phyloP scores from a whole-genome alignment of 2,113 vertebrate genomes.

The Strix uralensis region DNA sequence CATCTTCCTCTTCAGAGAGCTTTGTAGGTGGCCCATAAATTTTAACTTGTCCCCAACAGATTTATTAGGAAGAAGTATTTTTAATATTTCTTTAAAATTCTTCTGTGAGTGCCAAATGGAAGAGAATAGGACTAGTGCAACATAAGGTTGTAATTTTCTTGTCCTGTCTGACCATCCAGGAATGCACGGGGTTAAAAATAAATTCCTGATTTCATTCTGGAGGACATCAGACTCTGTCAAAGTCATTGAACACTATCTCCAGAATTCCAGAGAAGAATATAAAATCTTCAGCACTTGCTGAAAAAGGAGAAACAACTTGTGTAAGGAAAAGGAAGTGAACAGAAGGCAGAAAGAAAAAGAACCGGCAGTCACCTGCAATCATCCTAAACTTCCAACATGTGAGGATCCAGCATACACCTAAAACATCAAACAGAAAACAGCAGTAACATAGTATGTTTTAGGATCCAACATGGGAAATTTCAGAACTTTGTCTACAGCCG shows the following conservation, averaged over 20 bases:
- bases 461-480: background rate
- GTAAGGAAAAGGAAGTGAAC: background rate
- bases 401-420: background rate
- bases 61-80: background rate
- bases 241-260: fast-evolving
- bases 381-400: background rate
- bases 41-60: background rate
- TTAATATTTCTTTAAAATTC: background rate
- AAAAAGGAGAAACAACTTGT: background rate
- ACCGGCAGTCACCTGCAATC: background rate
- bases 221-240: background rate
- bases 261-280: background rate
- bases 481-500: background rate
- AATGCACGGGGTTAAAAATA: background rate
- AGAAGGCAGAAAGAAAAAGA: background rate
- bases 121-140: background rate
- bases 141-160: background rate
- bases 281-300: background rate
- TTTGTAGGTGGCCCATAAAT: background rate
- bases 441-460: fast-evolving
- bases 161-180: background rate
- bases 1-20: background rate
- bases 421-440: background rate
- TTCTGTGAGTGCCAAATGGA: background rate
- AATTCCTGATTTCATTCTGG: background rate